Conservation (phyloP, 1,140 invertebrate species). For the Coenobita brevimanus region DNA sequence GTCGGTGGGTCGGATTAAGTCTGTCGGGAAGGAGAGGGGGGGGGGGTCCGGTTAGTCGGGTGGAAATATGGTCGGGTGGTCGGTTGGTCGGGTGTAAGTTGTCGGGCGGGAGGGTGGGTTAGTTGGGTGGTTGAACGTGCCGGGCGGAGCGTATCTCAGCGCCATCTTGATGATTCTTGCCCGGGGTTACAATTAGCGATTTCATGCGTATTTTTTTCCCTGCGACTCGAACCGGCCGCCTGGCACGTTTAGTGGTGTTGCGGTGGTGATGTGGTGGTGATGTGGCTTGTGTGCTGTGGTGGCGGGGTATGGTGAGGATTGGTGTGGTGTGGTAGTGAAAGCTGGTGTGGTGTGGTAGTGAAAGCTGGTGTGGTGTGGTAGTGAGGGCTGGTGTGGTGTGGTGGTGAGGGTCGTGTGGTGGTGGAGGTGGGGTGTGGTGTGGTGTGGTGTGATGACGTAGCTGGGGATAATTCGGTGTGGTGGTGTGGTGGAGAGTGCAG, state of each 20-base stretch:
- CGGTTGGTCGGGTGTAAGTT: not conserved
- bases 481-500: no score
- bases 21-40: no score
- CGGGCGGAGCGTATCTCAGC: constrained; percentile 32
- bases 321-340: no score
- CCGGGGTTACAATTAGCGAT: constrained; percentile 54
- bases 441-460: no score
- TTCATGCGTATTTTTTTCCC: constrained; percentile 50
- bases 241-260: no score
- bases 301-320: no score
- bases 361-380: not conserved
- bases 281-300: no score
- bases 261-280: no score
- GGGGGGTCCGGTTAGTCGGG: no score
- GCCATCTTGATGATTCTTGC: constrained; percentile 50
- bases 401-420: not conserved
- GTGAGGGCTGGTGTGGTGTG: not conserved
- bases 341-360: no score
- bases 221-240: constrained; percentile 16
- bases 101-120: not conserved
- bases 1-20: no score
- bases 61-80: not conserved
- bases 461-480: no score
- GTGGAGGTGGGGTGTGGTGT: not conserved
- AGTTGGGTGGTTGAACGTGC: constrained; percentile 21